Percentiles rank a stretch among this genome's conserved stretches.
Conservation (phyloP, 2,888 invertebrate genomes). For the Tipula helvola region DNA sequence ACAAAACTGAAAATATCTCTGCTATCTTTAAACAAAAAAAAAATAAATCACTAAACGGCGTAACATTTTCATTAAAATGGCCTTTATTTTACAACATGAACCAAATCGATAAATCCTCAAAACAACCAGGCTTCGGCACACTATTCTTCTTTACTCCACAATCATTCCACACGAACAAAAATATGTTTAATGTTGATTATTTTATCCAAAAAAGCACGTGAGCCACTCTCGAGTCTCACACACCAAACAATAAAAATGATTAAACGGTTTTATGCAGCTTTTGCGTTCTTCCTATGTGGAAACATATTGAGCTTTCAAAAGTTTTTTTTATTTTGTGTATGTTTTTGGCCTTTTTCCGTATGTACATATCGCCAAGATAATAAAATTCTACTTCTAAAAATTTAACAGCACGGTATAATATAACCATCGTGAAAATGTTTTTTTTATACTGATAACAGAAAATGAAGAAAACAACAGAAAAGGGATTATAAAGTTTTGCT, state of each 20-base stretch:
- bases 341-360: neutral
- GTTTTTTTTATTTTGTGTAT: neutral
- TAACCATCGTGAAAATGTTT: neutral
- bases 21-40: too few relatives aligned
- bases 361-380: neutral
- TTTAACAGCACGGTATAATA: neutral
- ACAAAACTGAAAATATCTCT: too few relatives aligned
- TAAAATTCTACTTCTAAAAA: neutral
- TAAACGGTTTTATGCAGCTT: neutral
- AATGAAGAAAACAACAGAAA: neutral
- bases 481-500: neutral
- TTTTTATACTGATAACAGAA: neutral
- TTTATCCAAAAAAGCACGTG: neutral
- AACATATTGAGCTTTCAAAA: neutral
- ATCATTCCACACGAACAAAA: neutral
- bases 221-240: neutral
- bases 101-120: too few relatives aligned
- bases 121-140: too few relatives aligned
- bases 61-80: too few relatives aligned
- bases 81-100: too few relatives aligned
- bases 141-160: too few relatives aligned
- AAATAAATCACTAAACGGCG: too few relatives aligned
- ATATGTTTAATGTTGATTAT: neutral
- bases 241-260: neutral
- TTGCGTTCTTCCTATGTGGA: neutral